phyloP scores from a whole-genome alignment of 64 coral and sea anemone genomes.

The Montipora cactus region DNA sequence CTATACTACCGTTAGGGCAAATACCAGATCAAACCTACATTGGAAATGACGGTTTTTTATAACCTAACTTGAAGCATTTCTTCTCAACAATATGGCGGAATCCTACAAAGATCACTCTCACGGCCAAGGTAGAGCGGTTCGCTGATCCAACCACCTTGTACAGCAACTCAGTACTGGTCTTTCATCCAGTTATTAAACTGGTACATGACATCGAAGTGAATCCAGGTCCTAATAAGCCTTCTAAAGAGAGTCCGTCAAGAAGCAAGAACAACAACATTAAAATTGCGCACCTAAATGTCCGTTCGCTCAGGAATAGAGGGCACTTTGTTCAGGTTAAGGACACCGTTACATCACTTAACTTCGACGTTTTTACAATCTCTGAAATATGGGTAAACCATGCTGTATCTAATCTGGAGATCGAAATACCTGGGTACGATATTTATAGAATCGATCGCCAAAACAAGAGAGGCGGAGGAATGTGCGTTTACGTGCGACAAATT shows the following conservation, averaged over 20 bases:
- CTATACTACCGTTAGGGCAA: not conserved
- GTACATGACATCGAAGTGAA: too few species aligned
- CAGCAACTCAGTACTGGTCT: slow-evolving; percentile 15
- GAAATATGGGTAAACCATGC: slow-evolving; percentile 44
- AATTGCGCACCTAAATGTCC: slow-evolving; percentile 71
- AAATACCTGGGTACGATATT: slow-evolving; percentile 61
- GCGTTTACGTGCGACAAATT: slow-evolving; percentile 46
- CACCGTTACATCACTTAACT: slow-evolving; percentile 46
- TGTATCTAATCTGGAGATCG: slow-evolving; percentile 44
- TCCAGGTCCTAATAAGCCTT: not conserved
- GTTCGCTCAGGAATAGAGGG: slow-evolving; percentile 59
- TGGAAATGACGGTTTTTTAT: not conserved
- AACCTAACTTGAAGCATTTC: not conserved
- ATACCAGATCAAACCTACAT: not conserved
- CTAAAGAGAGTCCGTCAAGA: slow-evolving; percentile 8
- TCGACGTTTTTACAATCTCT: slow-evolving; percentile 70
- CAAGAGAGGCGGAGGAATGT: slow-evolving; percentile 58
- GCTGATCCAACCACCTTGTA: too few species aligned
- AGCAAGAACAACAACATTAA: slow-evolving; percentile 55
- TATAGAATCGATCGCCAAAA: slow-evolving; percentile 53
- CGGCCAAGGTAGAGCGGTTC: not conserved
- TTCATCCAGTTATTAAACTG: not conserved
- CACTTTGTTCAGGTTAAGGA: slow-evolving; percentile 73
- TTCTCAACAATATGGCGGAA: slow-evolving; percentile 25
- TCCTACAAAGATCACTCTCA: not conserved